These are phyloP conservation scores for Elgaria multicarinata DNA, from an alignment of 2,113 vertebrate species.

Conservation along the genomic window DNA sequence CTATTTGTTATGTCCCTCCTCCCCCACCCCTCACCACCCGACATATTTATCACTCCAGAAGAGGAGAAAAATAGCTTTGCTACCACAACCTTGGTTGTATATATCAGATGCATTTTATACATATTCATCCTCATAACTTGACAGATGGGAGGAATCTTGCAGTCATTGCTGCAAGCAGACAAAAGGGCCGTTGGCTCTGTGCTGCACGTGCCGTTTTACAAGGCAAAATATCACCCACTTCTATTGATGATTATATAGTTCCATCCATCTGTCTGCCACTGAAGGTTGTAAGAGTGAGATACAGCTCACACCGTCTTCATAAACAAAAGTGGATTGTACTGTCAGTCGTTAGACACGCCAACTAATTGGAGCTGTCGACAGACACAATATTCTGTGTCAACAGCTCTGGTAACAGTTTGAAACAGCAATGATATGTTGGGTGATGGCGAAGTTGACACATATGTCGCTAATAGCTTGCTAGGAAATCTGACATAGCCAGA, in stretches of 20 bases:
- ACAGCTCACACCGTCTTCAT: conserved; percentile 82
- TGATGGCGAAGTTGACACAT: conserved; percentile 85
- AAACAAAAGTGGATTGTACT: conserved; percentile 86
- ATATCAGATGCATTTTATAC: conserved; percentile 73
- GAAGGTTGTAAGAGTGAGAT: conserved; percentile 82
- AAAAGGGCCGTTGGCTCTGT: conserved; percentile 82
- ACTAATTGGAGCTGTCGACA: conserved; percentile 89
- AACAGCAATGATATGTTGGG: conserved; percentile 87
- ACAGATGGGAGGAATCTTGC: conserved; percentile 82
- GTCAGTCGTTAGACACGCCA: conserved; percentile 85
- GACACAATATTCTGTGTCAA: conserved; percentile 87
- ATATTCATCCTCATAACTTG: conserved; percentile 79
- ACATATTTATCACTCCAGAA: conserved; percentile 41
- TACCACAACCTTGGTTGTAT: conserved; percentile 55
- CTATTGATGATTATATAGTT: conserved; percentile 85
- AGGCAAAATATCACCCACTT: conserved; percentile 83
- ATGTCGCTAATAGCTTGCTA: conserved; percentile 83
- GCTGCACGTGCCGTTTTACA: conserved; percentile 76
- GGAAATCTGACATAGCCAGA: conserved; percentile 83
- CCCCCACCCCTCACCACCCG: conserved; percentile 15
- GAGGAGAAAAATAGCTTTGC: conserved; percentile 22
- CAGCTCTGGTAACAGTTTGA: conserved; percentile 86
- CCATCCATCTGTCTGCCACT: conserved; percentile 84
- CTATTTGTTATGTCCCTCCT: conserved; percentile 32
- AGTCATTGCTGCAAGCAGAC: conserved; percentile 81